A percentile compares a stretch with the other conserved stretches of the same genome.
These are phyloP conservation scores for Tylochromis polylepis DNA, from an alignment of 2,113 vertebrate genomes.

Conservation along the genomic window DNA sequence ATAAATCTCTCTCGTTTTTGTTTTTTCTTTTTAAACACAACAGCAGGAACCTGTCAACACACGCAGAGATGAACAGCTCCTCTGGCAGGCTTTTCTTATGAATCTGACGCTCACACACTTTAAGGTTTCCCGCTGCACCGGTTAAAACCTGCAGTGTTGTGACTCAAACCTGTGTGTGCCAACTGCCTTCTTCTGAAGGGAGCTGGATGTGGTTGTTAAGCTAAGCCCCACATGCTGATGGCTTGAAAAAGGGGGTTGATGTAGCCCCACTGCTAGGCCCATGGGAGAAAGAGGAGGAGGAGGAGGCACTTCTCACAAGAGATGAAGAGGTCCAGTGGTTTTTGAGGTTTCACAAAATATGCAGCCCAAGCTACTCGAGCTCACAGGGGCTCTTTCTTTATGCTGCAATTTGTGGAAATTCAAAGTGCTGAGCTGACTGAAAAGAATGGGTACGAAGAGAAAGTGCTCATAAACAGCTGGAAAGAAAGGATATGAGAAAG, in stretches of 20 bases:
- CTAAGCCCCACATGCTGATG: conserved; percentile 4
- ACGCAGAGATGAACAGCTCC: conserved; percentile 26
- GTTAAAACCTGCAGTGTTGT: conserved; percentile 18
- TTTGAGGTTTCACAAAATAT: conserved; percentile 55
- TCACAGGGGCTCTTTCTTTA: conserved; percentile 31
- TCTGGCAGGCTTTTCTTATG: conserved; percentile 6
- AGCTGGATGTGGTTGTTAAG: conserved; percentile 18
- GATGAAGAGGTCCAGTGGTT: conserved; percentile 43
- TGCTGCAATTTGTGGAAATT: conserved; percentile 60
- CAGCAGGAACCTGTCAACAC: conserved; percentile 52
- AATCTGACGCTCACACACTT: conserved; percentile 9
- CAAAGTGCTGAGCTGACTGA: conserved; percentile 49
- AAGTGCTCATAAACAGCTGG: conserved; percentile 5
- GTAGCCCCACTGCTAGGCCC: conserved; percentile 1
- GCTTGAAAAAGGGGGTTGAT: conserved; percentile 14
- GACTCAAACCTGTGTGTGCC: neutral
- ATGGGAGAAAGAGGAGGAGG: neutral
- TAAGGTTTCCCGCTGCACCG: conserved; percentile 3
- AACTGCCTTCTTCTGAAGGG: neutral
- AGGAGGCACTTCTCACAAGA: conserved; percentile 7
- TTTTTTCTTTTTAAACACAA: neutral
- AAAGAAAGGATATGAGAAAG: conserved; percentile 1
- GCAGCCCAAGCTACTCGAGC: conserved; percentile 16
- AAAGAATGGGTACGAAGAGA: conserved; percentile 23
- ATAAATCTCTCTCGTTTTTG: neutral